Conservation (phyloP, 2,888 invertebrate genomes). For the Alloplasta piceator region DNA sequence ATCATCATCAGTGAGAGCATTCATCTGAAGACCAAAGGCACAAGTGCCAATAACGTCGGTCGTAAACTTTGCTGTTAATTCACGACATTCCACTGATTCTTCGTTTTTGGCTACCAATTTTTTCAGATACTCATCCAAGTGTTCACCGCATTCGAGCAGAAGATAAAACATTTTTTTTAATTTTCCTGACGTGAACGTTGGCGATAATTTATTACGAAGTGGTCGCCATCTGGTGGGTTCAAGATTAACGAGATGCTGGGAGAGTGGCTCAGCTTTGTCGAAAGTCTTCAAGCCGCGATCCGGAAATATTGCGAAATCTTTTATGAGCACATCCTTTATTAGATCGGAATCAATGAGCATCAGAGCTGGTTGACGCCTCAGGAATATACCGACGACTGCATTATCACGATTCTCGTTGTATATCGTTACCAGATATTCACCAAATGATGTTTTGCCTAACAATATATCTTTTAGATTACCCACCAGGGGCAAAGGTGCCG, state of each 20-base stretch:
- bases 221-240: conserved; percentile 82
- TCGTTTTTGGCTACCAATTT: conserved; percentile 57
- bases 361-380: conserved; percentile 66
- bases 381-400: conserved; percentile 69
- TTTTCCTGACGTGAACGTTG: conserved; percentile 84
- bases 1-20: conserved; percentile 79
- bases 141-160: conserved; percentile 78
- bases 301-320: conserved; percentile 70
- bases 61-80: conserved; percentile 81
- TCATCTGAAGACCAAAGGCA: conserved; percentile 83
- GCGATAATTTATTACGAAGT: conserved; percentile 82
- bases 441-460: conserved; percentile 75
- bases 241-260: conserved; percentile 79
- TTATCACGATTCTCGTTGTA: conserved; percentile 67
- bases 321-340: conserved; percentile 72
- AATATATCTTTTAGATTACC: conserved; percentile 82
- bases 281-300: conserved; percentile 66
- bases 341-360: conserved; percentile 71
- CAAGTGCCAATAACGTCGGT: conserved; percentile 83
- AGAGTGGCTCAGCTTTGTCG: conserved; percentile 77
- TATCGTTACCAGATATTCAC: conserved; percentile 76
- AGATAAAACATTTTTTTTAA: conserved; percentile 83
- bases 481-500: conserved; percentile 80
- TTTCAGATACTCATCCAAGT: conserved; percentile 77
- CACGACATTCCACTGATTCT: conserved; percentile 73